phyloP scores from a whole-genome alignment of 1,140 invertebrate species.

The Xylocopa sonorina region DNA sequence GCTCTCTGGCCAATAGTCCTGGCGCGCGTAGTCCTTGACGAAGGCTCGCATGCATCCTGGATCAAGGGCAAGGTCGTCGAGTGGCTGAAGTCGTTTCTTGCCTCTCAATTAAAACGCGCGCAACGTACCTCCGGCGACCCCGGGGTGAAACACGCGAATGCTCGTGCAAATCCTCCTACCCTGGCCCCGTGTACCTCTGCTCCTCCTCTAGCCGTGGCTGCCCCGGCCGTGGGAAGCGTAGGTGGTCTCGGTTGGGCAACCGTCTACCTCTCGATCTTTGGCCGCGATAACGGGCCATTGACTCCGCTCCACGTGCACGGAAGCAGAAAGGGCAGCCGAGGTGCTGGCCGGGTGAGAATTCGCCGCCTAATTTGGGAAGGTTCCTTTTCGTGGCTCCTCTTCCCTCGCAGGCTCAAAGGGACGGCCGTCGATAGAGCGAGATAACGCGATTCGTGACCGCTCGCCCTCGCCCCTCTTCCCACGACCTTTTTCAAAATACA shows the following conservation, averaged over 20 bases:
- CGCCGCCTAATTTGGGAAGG: conserved; percentile 65
- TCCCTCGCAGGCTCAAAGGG: conserved; percentile 1
- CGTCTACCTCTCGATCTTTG: conserved; percentile 48
- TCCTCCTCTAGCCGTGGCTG: background rate
- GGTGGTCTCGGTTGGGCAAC: conserved; percentile 41
- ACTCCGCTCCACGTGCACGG: conserved; percentile 58
- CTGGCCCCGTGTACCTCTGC: too few relatives aligned
- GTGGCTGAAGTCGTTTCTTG: background rate
- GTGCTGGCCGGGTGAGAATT: conserved; percentile 57
- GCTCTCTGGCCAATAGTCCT: too few relatives aligned
- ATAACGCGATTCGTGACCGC: conserved; percentile 52
- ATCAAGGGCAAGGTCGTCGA: background rate
- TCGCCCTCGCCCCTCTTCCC: conserved; percentile 32
- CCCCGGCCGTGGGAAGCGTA: conserved; percentile 55
- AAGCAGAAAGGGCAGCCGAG: conserved; percentile 51
- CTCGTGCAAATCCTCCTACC: background rate
- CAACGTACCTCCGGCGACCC: background rate
- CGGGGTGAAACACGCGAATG: background rate
- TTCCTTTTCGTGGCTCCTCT: conserved; percentile 21
- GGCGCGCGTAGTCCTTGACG: too few relatives aligned
- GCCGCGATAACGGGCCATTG: conserved; percentile 58
- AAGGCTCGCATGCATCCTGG: background rate
- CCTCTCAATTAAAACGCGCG: background rate
- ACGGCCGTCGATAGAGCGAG: conserved; percentile 50
- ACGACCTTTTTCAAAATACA: conserved; percentile 41